These are phyloP conservation scores for Orchesella flavescens DNA, from an alignment of 2,888 invertebrate genomes.

Conservation along the genomic window DNA sequence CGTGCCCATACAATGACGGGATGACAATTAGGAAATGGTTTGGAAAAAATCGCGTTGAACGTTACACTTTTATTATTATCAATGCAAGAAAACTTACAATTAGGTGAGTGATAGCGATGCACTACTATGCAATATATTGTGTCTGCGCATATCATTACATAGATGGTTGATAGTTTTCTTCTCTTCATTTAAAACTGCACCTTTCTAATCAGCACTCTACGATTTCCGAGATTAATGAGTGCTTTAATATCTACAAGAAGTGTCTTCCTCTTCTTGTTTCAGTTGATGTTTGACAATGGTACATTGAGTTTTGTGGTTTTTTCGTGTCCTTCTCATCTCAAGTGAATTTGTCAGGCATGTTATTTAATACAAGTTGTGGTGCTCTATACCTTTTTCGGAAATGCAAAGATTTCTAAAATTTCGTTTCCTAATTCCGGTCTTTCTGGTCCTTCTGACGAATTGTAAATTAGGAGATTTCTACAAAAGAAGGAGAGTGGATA, in stretches of 20 bases:
- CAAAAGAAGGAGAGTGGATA: slow-evolving; percentile 29
- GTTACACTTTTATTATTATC: neutral
- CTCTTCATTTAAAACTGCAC: slow-evolving; percentile 3
- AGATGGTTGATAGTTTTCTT: too few species aligned
- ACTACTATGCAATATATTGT: too few species aligned
- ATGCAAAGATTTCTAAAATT: slow-evolving; percentile 30
- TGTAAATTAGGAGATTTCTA: slow-evolving; percentile 35
- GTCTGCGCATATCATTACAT: neutral
- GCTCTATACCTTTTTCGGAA: neutral
- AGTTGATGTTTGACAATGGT: slow-evolving; percentile 37
- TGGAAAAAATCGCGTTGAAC: neutral
- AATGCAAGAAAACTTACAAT: slow-evolving; percentile 12
- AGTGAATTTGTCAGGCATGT: neutral
- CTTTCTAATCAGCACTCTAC: slow-evolving; percentile 31
- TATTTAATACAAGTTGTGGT: neutral
- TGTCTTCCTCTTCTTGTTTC: slow-evolving; percentile 10
- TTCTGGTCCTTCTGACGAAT: slow-evolving; percentile 27
- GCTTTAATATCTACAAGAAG: slow-evolving; percentile 1
- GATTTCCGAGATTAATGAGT: slow-evolving; percentile 39
- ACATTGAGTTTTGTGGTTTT: neutral
- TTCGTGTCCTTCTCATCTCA: neutral
- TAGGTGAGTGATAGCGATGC: neutral
- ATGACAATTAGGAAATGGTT: slow-evolving; percentile 47
- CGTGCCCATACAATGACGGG: slow-evolving; percentile 29
- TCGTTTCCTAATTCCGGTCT: slow-evolving; percentile 31